A percentile compares a stretch with the other conserved stretches of the same genome.
Evolutionary conservation across 2,797 vertebrate genomes (phyloP).

Genomic region (Sebastes oblongus): DNA sequence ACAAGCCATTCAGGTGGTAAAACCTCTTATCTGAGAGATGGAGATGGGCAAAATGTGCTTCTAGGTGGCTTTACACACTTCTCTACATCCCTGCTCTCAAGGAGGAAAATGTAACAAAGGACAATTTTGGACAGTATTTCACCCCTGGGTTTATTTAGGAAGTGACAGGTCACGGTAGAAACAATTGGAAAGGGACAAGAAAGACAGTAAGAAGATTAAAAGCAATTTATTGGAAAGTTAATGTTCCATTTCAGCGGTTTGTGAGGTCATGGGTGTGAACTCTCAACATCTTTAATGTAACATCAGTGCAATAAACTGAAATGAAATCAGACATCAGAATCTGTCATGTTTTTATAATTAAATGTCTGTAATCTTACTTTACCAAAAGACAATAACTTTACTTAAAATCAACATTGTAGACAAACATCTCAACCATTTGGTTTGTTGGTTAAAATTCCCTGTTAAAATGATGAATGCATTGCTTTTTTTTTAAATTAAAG

Average conservation of each 20-base stretch:
- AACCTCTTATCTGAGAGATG: not conserved
- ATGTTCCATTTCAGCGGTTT: not conserved
- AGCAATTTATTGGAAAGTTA: not conserved
- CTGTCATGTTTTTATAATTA: not conserved
- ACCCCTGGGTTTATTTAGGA: conserved; percentile 1
- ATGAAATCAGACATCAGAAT: not conserved
- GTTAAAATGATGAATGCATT: not conserved
- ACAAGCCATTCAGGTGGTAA: not conserved
- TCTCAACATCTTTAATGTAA: not conserved
- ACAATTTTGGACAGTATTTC: not conserved
- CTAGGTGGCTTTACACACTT: not conserved
- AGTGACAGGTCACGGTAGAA: not conserved
- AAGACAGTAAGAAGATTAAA: not conserved
- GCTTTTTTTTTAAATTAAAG: not conserved
- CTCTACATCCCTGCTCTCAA: not conserved
- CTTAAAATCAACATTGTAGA: not conserved
- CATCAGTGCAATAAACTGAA: not conserved
- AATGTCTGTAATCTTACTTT: not conserved
- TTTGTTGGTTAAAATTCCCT: not conserved
- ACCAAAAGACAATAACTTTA: not conserved
- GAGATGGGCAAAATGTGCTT: not conserved
- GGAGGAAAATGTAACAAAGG: not conserved
- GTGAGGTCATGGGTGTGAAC: not conserved
- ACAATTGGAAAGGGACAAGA: conserved; percentile 1
- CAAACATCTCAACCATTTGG: not conserved